These are phyloP conservation scores for Prunella strophiata DNA, from an alignment of 2,797 vertebrate genomes.

Conservation along the genomic window DNA sequence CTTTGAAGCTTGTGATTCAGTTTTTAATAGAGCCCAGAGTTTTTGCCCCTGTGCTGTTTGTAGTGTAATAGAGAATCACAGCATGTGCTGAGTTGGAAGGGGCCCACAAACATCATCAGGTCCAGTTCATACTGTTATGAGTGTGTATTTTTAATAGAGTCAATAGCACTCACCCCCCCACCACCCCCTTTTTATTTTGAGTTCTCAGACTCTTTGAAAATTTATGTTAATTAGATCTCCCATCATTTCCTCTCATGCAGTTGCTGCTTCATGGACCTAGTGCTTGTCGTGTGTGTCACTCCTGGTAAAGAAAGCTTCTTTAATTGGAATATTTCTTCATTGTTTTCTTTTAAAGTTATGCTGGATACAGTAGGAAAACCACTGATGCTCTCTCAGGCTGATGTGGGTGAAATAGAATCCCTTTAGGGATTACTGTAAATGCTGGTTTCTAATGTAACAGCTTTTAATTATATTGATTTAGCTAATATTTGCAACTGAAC, in stretches of 20 bases:
- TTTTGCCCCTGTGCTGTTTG: neutral
- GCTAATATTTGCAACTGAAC: neutral
- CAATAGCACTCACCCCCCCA: accelerated
- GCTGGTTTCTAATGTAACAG: neutral
- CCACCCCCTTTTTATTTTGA: neutral
- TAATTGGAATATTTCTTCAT: neutral
- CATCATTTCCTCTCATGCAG: neutral
- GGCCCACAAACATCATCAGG: neutral
- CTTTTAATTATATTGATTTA: neutral
- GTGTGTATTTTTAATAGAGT: neutral
- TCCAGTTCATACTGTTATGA: neutral
- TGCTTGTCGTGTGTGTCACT: neutral
- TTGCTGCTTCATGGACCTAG: neutral
- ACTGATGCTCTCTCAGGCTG: neutral
- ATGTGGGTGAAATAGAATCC: neutral
- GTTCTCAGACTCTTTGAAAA: neutral
- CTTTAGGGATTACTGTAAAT: neutral
- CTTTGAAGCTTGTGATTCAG: neutral
- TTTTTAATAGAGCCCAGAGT: neutral
- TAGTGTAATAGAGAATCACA: neutral
- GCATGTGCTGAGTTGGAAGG: neutral
- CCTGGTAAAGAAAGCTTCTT: neutral
- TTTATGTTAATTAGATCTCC: neutral
- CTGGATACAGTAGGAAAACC: neutral
- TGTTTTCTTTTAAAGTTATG: neutral